A percentile compares a stretch with the other conserved stretches of the same genome.
Evolutionary conservation across 1,140 invertebrate genomes (phyloP).

Genomic region (Coelopa frigida): DNA sequence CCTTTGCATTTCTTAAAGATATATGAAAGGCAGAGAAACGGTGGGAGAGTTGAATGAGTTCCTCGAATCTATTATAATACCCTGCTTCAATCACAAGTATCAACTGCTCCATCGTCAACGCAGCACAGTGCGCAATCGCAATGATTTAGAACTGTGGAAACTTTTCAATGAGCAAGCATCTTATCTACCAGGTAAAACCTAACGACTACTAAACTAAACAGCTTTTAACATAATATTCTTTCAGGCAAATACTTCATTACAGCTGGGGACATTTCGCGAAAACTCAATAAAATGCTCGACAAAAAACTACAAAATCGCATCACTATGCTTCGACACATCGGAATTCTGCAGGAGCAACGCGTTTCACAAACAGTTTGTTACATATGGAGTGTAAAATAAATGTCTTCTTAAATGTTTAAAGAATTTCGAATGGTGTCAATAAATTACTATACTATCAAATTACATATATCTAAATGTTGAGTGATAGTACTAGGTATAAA

Average conservation of each 20-base stretch:
- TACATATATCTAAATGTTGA: neutral
- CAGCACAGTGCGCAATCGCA: conserved; percentile 3
- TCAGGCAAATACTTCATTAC: conserved; percentile 16
- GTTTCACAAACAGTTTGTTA: conserved; percentile 14
- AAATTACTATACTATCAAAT: neutral
- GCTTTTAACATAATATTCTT: neutral
- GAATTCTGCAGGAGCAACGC: conserved; percentile 14
- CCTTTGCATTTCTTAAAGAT: conserved; percentile 10
- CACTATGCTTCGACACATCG: conserved; percentile 14
- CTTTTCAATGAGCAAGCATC: conserved; percentile 13
- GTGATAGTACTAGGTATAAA: neutral
- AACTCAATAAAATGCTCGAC: conserved; percentile 16
- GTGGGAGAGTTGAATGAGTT: conserved; percentile 14
- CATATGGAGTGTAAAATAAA: conserved; percentile 14
- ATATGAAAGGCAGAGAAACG: conserved; percentile 16
- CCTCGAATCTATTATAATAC: conserved; percentile 12
- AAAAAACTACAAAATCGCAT: conserved; percentile 16
- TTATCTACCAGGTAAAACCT: conserved; percentile 13
- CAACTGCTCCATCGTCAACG: conserved; percentile 14
- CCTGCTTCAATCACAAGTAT: conserved; percentile 19
- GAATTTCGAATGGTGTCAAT: neutral
- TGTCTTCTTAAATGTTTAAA: neutral
- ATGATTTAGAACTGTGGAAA: conserved; percentile 16
- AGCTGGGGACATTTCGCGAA: conserved; percentile 15
- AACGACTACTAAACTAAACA: neutral